phyloP scores from a whole-genome alignment of 2,113 vertebrate species.

The Ictalurus punctatus region DNA sequence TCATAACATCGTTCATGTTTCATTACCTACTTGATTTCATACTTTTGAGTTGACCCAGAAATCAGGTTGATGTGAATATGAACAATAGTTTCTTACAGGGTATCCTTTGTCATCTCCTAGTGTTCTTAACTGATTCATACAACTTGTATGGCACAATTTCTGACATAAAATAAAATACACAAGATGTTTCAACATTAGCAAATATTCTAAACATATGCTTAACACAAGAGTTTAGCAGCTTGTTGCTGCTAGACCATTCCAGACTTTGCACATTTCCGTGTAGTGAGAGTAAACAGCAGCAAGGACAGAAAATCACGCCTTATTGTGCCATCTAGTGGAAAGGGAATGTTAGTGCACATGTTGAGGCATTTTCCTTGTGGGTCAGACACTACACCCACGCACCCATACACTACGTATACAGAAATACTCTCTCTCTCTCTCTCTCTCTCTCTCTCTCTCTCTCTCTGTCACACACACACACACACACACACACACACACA shows the following conservation, averaged over 20 bases:
- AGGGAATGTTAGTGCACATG: not conserved
- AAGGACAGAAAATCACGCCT: constrained; percentile 9
- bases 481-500: not conserved
- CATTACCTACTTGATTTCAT: not conserved
- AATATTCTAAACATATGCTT: not conserved
- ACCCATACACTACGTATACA: not conserved
- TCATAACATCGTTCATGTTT: not conserved
- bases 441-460: not conserved
- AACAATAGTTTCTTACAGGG: not conserved
- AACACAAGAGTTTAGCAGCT: not conserved
- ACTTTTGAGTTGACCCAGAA: not conserved
- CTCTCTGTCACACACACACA: no score
- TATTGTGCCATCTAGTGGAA: constrained; percentile 36
- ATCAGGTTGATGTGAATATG: not conserved
- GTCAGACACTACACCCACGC: not conserved
- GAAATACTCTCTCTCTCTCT: not conserved
- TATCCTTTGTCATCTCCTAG: not conserved
- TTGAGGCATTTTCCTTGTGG: not conserved
- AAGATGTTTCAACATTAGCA: not conserved
- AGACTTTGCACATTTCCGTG: not conserved
- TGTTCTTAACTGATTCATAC: not conserved
- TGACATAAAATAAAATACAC: not conserved
- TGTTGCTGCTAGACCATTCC: constrained; percentile 1
- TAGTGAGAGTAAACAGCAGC: not conserved
- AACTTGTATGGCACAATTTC: not conserved